Evolutionary conservation across 2,113 vertebrate species (phyloP).

Genomic region (Acanthochromis polyacanthus): DNA sequence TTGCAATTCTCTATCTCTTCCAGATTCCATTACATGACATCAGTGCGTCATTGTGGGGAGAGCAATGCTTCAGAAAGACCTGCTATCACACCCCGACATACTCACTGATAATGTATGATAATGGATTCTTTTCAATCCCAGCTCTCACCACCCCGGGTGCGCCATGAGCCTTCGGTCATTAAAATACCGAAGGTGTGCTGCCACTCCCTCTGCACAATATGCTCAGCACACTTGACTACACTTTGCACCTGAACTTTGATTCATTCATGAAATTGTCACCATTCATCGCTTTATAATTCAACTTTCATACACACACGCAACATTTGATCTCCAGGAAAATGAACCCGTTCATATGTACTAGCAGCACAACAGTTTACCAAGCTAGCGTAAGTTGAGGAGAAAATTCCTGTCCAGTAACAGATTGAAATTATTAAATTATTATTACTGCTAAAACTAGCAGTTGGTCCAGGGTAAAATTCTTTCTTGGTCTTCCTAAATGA

Average conservation of each 20-base stretch:
- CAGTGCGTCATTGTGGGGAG: constrained; percentile 21
- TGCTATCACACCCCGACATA: constrained; percentile 42
- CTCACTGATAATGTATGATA: constrained; percentile 69
- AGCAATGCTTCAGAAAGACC: constrained; percentile 48
- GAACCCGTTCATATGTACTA: background rate
- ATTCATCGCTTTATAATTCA: constrained; percentile 29
- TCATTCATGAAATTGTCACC: constrained; percentile 31
- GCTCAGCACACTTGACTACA: constrained; percentile 22
- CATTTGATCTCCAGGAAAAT: constrained; percentile 8
- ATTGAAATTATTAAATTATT: too few relatives aligned
- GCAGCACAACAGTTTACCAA: background rate
- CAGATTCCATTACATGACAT: constrained; percentile 34
- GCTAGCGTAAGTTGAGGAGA: background rate
- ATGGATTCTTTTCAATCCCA: constrained; percentile 68
- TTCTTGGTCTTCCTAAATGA: constrained; percentile 65
- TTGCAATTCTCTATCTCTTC: constrained; percentile 16
- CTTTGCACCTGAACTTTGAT: constrained; percentile 34
- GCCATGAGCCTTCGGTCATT: constrained; percentile 36
- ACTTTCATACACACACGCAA: constrained; percentile 13
- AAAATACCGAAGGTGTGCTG: constrained; percentile 55
- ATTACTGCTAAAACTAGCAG: constrained; percentile 46
- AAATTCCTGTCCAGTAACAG: constrained; percentile 22
- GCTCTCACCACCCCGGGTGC: constrained; percentile 46
- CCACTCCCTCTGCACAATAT: constrained; percentile 40
- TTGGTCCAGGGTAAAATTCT: constrained; percentile 37